These are phyloP conservation scores for Rhizomys pruinosus DNA, from an alignment of 2,113 vertebrate genomes.

Conservation along the genomic window DNA sequence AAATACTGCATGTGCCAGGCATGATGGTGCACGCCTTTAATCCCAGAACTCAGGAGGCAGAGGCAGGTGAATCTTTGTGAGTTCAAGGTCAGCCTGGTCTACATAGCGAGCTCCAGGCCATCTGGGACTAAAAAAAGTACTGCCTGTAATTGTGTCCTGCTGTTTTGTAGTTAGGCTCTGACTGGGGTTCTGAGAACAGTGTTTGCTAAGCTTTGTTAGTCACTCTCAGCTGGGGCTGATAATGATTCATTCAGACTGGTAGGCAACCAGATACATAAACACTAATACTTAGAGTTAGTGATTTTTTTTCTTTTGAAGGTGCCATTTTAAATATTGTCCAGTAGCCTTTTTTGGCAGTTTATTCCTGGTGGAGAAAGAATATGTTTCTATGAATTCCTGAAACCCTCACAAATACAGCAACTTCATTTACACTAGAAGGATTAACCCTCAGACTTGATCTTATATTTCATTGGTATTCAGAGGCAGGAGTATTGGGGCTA, in stretches of 20 bases:
- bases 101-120: no score
- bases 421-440: neutral
- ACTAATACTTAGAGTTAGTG: conserved; percentile 29
- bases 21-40: no score
- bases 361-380: neutral
- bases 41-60: no score
- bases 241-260: conserved; percentile 76
- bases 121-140: neutral
- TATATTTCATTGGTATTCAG: neutral
- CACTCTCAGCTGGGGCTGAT: conserved; percentile 62
- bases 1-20: conserved; percentile 33
- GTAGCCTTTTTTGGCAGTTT: conserved; percentile 45
- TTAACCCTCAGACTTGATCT: neutral
- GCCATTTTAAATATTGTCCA: conserved; percentile 5
- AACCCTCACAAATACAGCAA: neutral
- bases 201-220: conserved; percentile 61
- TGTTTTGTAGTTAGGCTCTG: conserved; percentile 52
- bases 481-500: neutral
- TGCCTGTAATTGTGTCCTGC: conserved; percentile 19
- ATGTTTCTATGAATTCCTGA: neutral
- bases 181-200: conserved; percentile 44
- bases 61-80: no score
- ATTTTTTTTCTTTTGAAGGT: conserved; percentile 55
- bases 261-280: conserved; percentile 71
- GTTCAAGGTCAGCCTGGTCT: no score